Conservation (phyloP, 2,113 vertebrate genomes). For the Trogon melanurus region DNA sequence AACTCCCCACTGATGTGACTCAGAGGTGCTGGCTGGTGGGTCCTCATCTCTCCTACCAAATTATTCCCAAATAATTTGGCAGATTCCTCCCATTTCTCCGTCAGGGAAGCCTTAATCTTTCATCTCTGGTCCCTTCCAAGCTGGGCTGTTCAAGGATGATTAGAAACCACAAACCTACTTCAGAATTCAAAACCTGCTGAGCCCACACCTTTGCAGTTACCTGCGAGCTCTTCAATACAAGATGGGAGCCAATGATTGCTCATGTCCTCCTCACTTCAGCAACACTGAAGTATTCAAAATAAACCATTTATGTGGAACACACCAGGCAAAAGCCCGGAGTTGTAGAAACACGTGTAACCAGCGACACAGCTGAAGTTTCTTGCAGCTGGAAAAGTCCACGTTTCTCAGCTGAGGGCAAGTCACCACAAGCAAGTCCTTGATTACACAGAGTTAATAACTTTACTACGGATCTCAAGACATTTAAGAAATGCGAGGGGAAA, state of each 20-base stretch:
- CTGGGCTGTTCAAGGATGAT: too few relatives aligned
- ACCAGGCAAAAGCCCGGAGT: background rate
- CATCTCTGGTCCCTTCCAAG: background rate
- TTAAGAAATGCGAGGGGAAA: background rate
- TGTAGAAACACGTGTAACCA: background rate
- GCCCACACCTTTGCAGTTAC: too few relatives aligned
- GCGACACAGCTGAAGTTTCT: background rate
- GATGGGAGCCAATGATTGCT: too few relatives aligned
- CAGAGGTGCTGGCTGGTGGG: background rate
- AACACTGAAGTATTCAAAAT: too few relatives aligned
- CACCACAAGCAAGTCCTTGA: background rate
- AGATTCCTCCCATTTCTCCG: background rate
- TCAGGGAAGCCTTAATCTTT: background rate
- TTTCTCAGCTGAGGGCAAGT: background rate
- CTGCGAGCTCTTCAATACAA: too few relatives aligned
- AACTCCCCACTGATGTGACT: rapidly evolving
- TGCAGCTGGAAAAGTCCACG: background rate
- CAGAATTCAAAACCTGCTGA: too few relatives aligned
- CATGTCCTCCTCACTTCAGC: too few relatives aligned
- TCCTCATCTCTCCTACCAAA: background rate
- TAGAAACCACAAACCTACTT: too few relatives aligned
- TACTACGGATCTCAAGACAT: background rate
- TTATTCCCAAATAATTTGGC: background rate
- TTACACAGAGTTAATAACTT: background rate
- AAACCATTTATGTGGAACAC: background rate